A percentile compares a stretch with the other conserved stretches of the same genome.
Conservation (phyloP, 2,797 vertebrate genomes). For the Clarias platycephalus region DNA sequence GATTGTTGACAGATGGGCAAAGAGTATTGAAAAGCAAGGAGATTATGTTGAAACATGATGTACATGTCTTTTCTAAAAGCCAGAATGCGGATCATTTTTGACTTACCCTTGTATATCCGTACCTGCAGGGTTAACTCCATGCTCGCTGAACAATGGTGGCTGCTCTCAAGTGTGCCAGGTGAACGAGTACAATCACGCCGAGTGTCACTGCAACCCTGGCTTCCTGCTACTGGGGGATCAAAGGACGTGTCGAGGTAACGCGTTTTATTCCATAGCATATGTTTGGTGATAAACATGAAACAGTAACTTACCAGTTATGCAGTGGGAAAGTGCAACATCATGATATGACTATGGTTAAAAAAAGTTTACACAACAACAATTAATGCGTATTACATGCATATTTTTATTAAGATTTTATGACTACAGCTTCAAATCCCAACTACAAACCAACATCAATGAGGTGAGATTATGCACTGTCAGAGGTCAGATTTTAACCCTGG, state of each 20-base stretch:
- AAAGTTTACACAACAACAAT: neutral
- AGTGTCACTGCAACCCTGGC: constrained; percentile 64
- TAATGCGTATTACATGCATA: too few relatives aligned
- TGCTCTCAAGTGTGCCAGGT: constrained; percentile 68
- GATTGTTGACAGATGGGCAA: too few relatives aligned
- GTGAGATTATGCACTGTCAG: neutral
- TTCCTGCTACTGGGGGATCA: constrained; percentile 65
- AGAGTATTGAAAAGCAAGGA: too few relatives aligned
- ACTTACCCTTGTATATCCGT: neutral
- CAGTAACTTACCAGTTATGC: neutral
- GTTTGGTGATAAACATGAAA: neutral
- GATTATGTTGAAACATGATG: too few relatives aligned
- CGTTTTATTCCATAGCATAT: neutral
- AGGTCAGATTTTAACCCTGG: too few relatives aligned
- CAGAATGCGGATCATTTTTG: too few relatives aligned
- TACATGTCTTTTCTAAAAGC: too few relatives aligned
- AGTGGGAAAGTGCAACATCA: too few relatives aligned
- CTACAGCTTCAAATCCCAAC: neutral
- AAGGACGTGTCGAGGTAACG: constrained; percentile 63
- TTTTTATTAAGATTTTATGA: neutral
- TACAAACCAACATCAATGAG: neutral
- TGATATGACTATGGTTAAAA: neutral
- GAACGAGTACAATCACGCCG: constrained; percentile 45
- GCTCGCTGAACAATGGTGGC: constrained; percentile 65
- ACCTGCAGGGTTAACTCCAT: constrained; percentile 61